A percentile compares a stretch with the other conserved stretches of the same genome.
phyloP scores from a whole-genome alignment of 1,140 invertebrate genomes.

The Hestina assimilis region DNA sequence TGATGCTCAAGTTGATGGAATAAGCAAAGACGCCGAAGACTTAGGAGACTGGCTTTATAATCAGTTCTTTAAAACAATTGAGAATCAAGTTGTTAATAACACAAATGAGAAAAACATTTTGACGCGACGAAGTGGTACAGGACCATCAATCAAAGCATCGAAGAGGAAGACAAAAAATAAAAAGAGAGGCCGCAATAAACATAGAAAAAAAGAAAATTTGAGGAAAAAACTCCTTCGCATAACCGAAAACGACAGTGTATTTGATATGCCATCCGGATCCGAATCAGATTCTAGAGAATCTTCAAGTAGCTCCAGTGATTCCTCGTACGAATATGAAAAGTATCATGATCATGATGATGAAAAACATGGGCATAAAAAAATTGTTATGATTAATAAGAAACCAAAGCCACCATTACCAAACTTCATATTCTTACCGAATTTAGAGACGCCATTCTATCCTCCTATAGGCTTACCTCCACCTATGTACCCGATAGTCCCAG shows the following conservation, averaged over 20 bases:
- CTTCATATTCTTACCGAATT: slow-evolving; percentile 63
- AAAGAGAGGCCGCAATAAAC: slow-evolving; percentile 37
- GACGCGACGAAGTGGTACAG: slow-evolving; percentile 43
- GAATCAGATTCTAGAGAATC: slow-evolving; percentile 26
- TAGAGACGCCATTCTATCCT: slow-evolving; percentile 62
- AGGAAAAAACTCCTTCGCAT: slow-evolving; percentile 52
- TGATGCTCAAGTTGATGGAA: slow-evolving; percentile 41
- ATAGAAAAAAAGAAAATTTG: slow-evolving; percentile 35
- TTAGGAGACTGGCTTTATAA: slow-evolving; percentile 69
- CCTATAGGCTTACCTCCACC: slow-evolving; percentile 56
- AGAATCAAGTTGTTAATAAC: slow-evolving; percentile 62
- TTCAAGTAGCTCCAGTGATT: slow-evolving; percentile 26
- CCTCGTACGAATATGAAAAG: slow-evolving; percentile 8
- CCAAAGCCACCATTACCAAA: slow-evolving; percentile 56
- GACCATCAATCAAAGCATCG: slow-evolving; percentile 20
- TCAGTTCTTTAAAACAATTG: slow-evolving; percentile 69
- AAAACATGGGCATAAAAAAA: slow-evolving; percentile 57
- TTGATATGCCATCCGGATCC: slow-evolving; percentile 39
- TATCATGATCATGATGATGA: slow-evolving; percentile 24
- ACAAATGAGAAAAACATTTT: slow-evolving; percentile 37
- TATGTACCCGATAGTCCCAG: slow-evolving; percentile 62
- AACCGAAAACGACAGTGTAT: slow-evolving; percentile 61
- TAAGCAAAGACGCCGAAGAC: slow-evolving; percentile 53
- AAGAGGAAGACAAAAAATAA: slow-evolving; percentile 27
- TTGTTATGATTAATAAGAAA: slow-evolving; percentile 59